Base-by-base conservation (phyloP, 1,140 invertebrate species). In the Hetaerina americana region DNA sequence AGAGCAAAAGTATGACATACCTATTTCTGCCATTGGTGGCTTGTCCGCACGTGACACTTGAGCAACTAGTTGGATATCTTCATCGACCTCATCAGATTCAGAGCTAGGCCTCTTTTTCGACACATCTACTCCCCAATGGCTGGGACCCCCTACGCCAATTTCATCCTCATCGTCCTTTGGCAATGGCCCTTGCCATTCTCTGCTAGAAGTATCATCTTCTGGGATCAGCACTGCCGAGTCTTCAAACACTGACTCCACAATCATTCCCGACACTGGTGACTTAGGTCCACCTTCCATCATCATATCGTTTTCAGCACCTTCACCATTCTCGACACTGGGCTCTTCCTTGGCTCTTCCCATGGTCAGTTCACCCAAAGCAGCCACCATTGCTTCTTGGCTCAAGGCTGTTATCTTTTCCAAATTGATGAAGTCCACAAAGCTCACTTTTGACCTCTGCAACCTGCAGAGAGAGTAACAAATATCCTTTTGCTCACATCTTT, bases 91-190 rank as follows among this genome's bases (percentile, higher is more conserved):
- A 18, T 74, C 72, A 29, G 79, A 76, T 66, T 79, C 77, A 73
- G 81, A 81, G 31, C 80, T 77, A 18, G 78, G 77, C 49, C 82
- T 80, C 57, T 82, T 78, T 26, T 76, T 75, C 0, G 78, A 76
- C 29, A 77, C 40, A 5, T 75, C 72, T 0, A 57, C 25, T 25
- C 82, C 71, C 82, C 82, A 84, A 0, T 79, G 78, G 74, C 78
- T 83, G 71, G 75, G 75, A 40, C 79, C 79, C 71, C 80, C 80
- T 70, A 76, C 75, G 18, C 78, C 79, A 69, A 80, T 26, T 5
- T 24, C 10, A 57, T 57, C 40, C 22, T 1, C 40, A 57, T 57
- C 40, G 15, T 18, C 15, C 22, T 57, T 57, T 3, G 40, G 40
- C 40, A 12, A n/a, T n/a, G 15, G 15, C n/a, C n/a, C n/a, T n/a